Percentiles rank a stretch among this genome's conserved stretches.
Conservation (phyloP, 30 jellyfish, hydroid and myxozoan species). For the Aurelia coerulea region DNA sequence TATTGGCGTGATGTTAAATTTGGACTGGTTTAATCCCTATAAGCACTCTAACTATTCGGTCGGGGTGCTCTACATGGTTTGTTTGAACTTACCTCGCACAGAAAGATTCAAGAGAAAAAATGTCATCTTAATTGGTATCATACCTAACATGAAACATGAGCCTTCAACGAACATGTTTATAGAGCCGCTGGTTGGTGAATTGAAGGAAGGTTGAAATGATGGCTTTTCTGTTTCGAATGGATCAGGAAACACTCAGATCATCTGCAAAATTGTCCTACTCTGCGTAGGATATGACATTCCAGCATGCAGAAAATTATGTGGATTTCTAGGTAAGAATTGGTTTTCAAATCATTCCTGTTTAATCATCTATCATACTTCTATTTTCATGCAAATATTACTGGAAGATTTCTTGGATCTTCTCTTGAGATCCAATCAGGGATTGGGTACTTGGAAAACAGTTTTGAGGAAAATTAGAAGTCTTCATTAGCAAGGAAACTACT, state of each 20-base stretch:
- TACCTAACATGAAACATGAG: slow-evolving; percentile 45
- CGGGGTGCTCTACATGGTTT: slow-evolving; percentile 31
- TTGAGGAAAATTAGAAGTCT: too few relatives aligned
- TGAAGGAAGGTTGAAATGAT: slow-evolving; percentile 40
- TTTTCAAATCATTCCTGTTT: background rate
- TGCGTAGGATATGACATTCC: slow-evolving; percentile 61
- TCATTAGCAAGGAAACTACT: too few relatives aligned
- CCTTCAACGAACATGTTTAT: slow-evolving; percentile 46
- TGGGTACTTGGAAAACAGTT: too few relatives aligned
- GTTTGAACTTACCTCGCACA: slow-evolving; percentile 31
- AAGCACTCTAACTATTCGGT: slow-evolving; percentile 12
- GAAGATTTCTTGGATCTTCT: too few relatives aligned
- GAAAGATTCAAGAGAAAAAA: slow-evolving; percentile 31
- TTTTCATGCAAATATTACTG: too few relatives aligned
- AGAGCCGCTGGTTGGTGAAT: slow-evolving; percentile 36
- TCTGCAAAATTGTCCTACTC: slow-evolving; percentile 13
- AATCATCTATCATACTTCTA: background rate
- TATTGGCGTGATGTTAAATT: slow-evolving; percentile 23
- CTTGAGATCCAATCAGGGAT: too few relatives aligned
- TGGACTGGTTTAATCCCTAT: slow-evolving; percentile 44
- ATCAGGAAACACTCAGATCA: background rate
- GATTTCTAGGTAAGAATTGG: slow-evolving; percentile 42
- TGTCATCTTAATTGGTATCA: slow-evolving; percentile 27
- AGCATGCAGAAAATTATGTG: slow-evolving; percentile 38
- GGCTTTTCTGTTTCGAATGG: slow-evolving; percentile 20